Evolutionary conservation across 2,888 invertebrate genomes (phyloP).

Genomic region (Nomada lathburiana): DNA sequence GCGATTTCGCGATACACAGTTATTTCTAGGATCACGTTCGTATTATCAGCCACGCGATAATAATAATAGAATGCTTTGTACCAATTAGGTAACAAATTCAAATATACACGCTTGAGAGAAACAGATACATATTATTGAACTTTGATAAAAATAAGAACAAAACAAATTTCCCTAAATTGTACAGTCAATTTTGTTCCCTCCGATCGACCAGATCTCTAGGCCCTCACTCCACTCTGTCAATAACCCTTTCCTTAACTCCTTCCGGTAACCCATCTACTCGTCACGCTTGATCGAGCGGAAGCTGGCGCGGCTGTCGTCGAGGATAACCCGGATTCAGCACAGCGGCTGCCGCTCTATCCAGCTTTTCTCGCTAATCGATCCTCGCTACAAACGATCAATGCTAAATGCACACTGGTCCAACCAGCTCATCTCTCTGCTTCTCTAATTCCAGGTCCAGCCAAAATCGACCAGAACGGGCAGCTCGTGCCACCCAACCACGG

Average conservation of each 20-base stretch:
- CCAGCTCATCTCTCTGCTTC: conserved; percentile 1
- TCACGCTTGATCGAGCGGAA: conserved; percentile 68
- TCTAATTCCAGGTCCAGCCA: conserved; percentile 66
- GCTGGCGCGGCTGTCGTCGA: conserved; percentile 62
- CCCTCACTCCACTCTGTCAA: conserved; percentile 15
- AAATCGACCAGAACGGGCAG: conserved; percentile 24
- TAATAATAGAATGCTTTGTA: too few relatives aligned
- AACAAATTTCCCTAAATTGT: not conserved
- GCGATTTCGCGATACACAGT: not conserved
- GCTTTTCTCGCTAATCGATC: conserved; percentile 28
- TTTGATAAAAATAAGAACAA: too few relatives aligned
- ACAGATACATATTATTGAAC: too few relatives aligned
- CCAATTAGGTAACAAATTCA: too few relatives aligned
- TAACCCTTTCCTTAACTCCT: conserved; percentile 51
- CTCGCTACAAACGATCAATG: not conserved
- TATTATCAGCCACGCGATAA: too few relatives aligned
- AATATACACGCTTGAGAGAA: too few relatives aligned
- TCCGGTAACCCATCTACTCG: conserved; percentile 58
- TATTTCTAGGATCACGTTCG: too few relatives aligned
- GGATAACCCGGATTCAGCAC: conserved; percentile 64
- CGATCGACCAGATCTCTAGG: conserved; percentile 32
- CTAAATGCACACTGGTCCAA: not conserved
- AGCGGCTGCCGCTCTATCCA: conserved; percentile 32
- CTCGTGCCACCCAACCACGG: conserved; percentile 11
- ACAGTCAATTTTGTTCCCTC: not conserved